Evolutionary conservation across 2,888 invertebrate genomes (phyloP), one percentile per base, ranked within the genome.

Genomic region (Erpobdella octoculata): DNA sequence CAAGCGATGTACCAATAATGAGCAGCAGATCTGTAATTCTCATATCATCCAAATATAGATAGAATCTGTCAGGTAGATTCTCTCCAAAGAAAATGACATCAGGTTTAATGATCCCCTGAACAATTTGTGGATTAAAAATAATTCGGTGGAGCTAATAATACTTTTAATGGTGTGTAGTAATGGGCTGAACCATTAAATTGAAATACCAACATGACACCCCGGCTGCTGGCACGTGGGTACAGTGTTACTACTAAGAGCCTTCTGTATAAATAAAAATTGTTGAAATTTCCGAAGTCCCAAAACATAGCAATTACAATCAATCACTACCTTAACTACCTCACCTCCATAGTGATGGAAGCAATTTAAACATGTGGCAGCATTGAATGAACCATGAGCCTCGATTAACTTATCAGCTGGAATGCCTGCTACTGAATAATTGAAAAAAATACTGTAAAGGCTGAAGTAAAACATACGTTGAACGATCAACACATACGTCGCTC

Each of bases 401-500:
- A 76, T 74, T 31, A 76, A 65, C 41, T 74, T 76, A 4, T 71
- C 70, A 33, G 33, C 72, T n/a, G 76, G 75, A 41, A 76, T 72
- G n/a, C 75, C 76, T 31, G 75, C 73, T 69, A 74, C 76, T 76
- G 64, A 8, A 69, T 53, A 53, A 53, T 21, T 53, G n/a, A n/a
- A 53, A 36, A 6, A 8, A 33, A 18, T 28, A 65, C 21, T 46
- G 53, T 59, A 53, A 28, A 6, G 31, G 41, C 8, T 12, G 4
- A 69, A 46, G 15, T 28, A 38, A 48, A 28, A 28, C 6, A 28
- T 58, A 46, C 53, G 15, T n/a, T 12, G 28, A 53, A 48, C 18
- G 9, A 21, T 21, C 6, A 9, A 18, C 12, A 78, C 80, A 81
- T 78, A 83, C 84, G 78, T 78, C 83, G 77, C 75, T 84, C 84